Evolutionary conservation across 2,113 vertebrate species (phyloP), one percentile per base, ranked within the genome.

Genomic region (Seriola aureovittata): DNA sequence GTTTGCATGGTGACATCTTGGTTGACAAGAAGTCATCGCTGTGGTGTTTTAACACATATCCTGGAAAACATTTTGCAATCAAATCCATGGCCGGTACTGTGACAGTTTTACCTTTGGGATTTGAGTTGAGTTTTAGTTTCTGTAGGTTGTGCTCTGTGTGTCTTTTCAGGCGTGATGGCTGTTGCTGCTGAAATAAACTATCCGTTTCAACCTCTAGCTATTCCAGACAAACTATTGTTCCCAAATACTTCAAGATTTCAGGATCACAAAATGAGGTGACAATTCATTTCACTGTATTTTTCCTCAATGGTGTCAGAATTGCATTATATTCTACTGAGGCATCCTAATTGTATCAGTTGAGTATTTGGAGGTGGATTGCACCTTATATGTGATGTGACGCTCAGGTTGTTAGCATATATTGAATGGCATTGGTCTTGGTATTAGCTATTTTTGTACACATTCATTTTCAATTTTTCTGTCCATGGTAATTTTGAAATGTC

Each of bases 61-160:
- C 75, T 16, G 19, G 52, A 23, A 67, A 55, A 44, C 36, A 66
- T 66, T 67, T 32, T 66, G 60, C 75, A 57, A 60, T 64, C 64
- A 48, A 34, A 68, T 75, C 54, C 73, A 58, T 71, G 63, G 36
- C 48, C 70, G 36, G 25, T 16, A 9, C 52, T 62, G 40, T 65
- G 71, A 75, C 80, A 87, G 68, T 71, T 70, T 58, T 77, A 52
- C 74, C 82, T 34, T 44, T 80, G 71, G 71, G 82, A 71, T 70
- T 85, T 69, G 44, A 64, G 46, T 78, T 68, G 38, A 60, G 68
- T 79, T 74, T 32, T 42, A 82, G 52, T 71, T 85, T 74, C n/a
- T 75, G 38, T 32, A 77, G 42, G 81, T 66, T 72, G 48, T 81
- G 69, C 55, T 71, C 42, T 12, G 46, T 71, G 44, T 52, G 38